A percentile compares a stretch with the other conserved stretches of the same genome.
These are phyloP conservation scores for Parambassis ranga DNA, from an alignment of 2,797 vertebrate species.

Conservation along the genomic window DNA sequence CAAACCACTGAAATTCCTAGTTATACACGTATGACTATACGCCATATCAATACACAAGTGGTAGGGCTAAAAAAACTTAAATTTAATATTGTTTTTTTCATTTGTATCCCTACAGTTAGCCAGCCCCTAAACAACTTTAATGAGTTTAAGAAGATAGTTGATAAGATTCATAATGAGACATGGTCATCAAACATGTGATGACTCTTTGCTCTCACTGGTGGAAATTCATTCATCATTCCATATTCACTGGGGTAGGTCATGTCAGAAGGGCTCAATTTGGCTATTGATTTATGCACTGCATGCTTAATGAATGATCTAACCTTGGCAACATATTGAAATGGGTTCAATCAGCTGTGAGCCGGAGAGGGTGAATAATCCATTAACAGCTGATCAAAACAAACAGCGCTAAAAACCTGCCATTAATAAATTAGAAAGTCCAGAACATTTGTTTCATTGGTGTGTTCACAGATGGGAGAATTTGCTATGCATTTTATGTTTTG, in stretches of 20 bases:
- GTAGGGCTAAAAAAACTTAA: no score
- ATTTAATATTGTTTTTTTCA: no score
- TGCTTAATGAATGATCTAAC: constrained; percentile 67
- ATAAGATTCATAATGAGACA: constrained; percentile 10
- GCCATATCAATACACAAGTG: no score
- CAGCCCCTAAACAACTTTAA: background rate
- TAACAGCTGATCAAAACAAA: constrained; percentile 68
- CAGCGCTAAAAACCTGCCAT: constrained; percentile 32
- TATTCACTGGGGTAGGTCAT: constrained; percentile 22
- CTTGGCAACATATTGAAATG: constrained; percentile 63
- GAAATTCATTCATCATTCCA: constrained; percentile 51
- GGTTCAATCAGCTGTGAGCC: constrained; percentile 48
- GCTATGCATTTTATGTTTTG: constrained; percentile 12
- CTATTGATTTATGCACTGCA: constrained; percentile 58
- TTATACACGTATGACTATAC: no score
- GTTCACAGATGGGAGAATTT: background rate
- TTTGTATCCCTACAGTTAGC: no score
- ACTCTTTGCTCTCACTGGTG: constrained; percentile 18
- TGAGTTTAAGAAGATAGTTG: background rate
- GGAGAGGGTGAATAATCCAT: constrained; percentile 61
- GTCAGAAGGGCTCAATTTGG: constrained; percentile 46
- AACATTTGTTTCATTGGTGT: constrained; percentile 48
- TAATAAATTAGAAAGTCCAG: constrained; percentile 49
- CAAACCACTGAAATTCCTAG: no score
- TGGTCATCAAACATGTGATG: constrained; percentile 12